These are phyloP conservation scores for Phycodurus eques DNA, from an alignment of 2,113 vertebrate species.

Conservation along the genomic window DNA sequence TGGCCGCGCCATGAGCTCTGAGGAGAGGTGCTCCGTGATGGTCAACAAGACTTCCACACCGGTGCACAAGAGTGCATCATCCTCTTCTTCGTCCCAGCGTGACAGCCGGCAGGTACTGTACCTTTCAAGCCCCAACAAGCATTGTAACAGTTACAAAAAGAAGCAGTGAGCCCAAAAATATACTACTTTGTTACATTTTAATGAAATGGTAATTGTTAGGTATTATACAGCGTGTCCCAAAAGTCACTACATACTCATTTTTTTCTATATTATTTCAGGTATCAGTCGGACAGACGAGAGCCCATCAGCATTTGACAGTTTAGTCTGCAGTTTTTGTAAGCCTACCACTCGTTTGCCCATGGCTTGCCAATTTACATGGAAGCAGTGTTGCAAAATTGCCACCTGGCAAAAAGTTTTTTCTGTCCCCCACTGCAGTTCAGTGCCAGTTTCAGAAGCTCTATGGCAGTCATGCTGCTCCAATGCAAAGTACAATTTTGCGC, in stretches of 20 bases:
- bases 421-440: neutral
- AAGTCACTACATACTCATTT: neutral
- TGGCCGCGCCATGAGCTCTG: slow-evolving; percentile 85
- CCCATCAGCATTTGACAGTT: neutral
- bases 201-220: neutral
- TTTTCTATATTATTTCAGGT: neutral
- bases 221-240: neutral
- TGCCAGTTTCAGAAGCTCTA: neutral
- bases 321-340: neutral
- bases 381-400: neutral
- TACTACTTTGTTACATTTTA: neutral
- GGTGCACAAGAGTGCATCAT: slow-evolving; percentile 91
- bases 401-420: neutral
- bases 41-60: slow-evolving; percentile 87
- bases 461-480: neutral
- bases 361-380: neutral
- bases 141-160: neutral
- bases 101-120: slow-evolving; percentile 91
- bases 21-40: slow-evolving; percentile 84
- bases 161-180: neutral
- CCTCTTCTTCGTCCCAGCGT: slow-evolving; percentile 87
- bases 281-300: neutral
- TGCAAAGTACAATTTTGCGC: neutral
- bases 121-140: slow-evolving; percentile 11
- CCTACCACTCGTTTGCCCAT: neutral